Conservation (phyloP, 2,888 invertebrate genomes). For the Dicroscelio sp. region DNA sequence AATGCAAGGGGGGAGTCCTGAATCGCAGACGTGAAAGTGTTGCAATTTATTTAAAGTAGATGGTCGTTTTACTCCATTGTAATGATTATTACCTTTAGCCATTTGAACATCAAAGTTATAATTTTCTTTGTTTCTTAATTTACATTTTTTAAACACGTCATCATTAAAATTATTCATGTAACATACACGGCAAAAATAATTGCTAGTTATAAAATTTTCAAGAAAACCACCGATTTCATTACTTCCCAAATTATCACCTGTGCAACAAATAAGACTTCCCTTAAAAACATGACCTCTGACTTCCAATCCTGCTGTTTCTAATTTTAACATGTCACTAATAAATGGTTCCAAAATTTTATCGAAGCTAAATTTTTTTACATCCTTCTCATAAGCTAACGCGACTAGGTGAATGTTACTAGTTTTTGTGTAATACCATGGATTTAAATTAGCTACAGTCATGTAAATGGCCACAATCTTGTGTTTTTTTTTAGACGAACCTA, state of each 20-base stretch:
- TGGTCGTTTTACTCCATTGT: conserved; percentile 83
- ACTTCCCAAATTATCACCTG: conserved; percentile 12
- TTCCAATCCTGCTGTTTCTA: conserved; percentile 69
- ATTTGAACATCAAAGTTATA: conserved; percentile 23
- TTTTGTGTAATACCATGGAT: conserved; percentile 1
- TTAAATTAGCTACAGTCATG: conserved; percentile 8
- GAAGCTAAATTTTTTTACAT: conserved; percentile 64
- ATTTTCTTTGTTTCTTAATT: conserved; percentile 28
- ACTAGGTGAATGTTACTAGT: neutral
- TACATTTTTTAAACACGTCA: conserved; percentile 7
- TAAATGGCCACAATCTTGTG: neutral
- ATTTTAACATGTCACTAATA: conserved; percentile 54
- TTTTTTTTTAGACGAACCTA: conserved; percentile 8
- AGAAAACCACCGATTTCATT: conserved; percentile 68
- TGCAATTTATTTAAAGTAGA: conserved; percentile 84
- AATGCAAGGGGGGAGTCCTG: conserved; percentile 84
- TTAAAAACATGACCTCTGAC: conserved; percentile 6
- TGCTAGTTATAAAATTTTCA: conserved; percentile 77
- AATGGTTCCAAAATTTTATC: conserved; percentile 65
- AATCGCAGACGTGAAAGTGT: conserved; percentile 83
- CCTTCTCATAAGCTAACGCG: conserved; percentile 58
- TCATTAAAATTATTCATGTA: conserved; percentile 59
- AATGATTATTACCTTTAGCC: conserved; percentile 12
- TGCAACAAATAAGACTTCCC: neutral
- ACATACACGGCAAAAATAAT: conserved; percentile 11